Evolutionary conservation across 2,797 vertebrate species (phyloP).

Genomic region (Caiman crocodilus): DNA sequence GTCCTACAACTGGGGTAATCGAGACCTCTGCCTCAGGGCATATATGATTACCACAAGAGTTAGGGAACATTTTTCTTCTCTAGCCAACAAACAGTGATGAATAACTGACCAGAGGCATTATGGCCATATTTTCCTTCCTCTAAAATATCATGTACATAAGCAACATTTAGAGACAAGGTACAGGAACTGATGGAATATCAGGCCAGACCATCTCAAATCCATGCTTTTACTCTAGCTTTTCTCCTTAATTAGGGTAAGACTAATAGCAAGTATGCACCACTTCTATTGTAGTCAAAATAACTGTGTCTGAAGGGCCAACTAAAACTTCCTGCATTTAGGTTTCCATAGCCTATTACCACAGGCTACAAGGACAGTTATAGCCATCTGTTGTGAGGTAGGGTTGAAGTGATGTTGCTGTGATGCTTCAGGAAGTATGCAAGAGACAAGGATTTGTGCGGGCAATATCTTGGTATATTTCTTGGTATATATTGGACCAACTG

Average conservation of each 20-base stretch:
- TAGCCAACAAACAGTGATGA: neutral
- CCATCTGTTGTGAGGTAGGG: no score
- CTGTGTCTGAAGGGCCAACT: neutral
- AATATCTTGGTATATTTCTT: no score
- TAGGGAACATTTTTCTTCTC: neutral
- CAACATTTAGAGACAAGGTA: neutral
- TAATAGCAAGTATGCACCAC: neutral
- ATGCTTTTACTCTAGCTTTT: neutral
- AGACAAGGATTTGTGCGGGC: no score
- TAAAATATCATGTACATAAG: neutral
- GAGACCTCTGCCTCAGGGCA: neutral
- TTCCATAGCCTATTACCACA: neutral
- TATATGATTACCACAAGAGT: neutral
- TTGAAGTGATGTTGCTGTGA: no score
- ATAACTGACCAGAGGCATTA: neutral
- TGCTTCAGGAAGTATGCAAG: no score
- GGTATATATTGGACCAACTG: no score
- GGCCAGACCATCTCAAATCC: neutral
- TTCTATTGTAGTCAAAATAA: neutral
- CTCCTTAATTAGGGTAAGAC: neutral
- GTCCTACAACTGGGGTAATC: neutral
- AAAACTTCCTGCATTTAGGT: neutral
- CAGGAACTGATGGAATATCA: neutral
- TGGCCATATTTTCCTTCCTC: neutral
- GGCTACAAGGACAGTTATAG: neutral